A percentile compares a stretch with the other conserved stretches of the same genome.
Evolutionary conservation across 2,888 invertebrate species (phyloP).

Genomic region (Stegana nigrithorax): DNA sequence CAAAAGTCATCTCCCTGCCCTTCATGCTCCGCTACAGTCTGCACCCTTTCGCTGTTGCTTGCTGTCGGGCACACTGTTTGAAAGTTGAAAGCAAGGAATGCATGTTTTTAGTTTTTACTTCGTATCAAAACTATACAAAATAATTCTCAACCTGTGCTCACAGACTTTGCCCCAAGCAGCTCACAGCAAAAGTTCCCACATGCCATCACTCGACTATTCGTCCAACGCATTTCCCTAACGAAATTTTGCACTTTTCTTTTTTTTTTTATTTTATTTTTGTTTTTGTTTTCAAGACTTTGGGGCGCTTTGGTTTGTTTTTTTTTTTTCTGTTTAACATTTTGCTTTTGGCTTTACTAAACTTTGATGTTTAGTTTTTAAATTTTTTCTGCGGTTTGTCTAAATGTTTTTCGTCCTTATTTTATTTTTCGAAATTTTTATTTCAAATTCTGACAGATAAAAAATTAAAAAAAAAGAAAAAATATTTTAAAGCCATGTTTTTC

Average conservation of each 20-base stretch:
- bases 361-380: constrained; percentile 30
- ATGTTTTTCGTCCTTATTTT: neutral
- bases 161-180: too few relatives aligned
- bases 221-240: too few relatives aligned
- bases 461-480: neutral
- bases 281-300: constrained; percentile 26
- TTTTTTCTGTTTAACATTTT: constrained; percentile 12
- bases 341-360: neutral
- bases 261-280: too few relatives aligned
- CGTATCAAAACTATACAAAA: neutral
- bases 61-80: neutral
- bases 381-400: constrained; percentile 33
- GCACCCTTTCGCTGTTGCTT: neutral
- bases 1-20: neutral
- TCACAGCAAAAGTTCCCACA: too few relatives aligned
- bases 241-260: constrained; percentile 30
- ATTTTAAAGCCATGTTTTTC: too few relatives aligned
- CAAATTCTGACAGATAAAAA: too few relatives aligned
- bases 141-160: constrained; percentile 40
- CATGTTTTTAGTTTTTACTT: constrained; percentile 1
- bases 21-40: too few relatives aligned
- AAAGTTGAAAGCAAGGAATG: constrained; percentile 5
- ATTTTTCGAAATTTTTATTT: neutral
- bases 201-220: too few relatives aligned
- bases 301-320: constrained; percentile 3